Conservation (phyloP, 2,113 vertebrate species). For the Crotalus viridis region DNA sequence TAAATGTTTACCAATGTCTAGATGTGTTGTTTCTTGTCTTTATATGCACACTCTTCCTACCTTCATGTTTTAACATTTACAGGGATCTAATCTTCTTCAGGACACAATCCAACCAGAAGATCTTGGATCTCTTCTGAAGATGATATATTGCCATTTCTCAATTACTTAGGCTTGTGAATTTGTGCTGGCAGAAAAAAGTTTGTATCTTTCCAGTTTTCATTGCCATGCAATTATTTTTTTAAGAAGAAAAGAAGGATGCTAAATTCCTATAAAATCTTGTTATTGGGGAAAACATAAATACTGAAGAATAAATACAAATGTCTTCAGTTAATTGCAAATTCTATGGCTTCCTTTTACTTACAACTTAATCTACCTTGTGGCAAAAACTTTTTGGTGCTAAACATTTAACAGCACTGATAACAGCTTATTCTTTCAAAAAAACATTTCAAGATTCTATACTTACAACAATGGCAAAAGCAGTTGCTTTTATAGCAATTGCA, state of each 20-base stretch:
- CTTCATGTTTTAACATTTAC: neutral
- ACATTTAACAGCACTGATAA: conserved; percentile 10
- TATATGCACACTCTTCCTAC: neutral
- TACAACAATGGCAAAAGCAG: neutral
- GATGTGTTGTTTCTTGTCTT: neutral
- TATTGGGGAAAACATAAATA: neutral
- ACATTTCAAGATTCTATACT: neutral
- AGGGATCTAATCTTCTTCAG: neutral
- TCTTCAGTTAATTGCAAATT: neutral
- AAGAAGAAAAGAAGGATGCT: neutral
- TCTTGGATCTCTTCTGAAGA: neutral
- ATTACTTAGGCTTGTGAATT: neutral
- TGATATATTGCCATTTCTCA: neutral
- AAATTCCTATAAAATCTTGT: neutral
- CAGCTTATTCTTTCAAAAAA: neutral
- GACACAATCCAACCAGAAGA: neutral
- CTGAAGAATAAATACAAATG: neutral
- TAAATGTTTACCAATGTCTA: no score
- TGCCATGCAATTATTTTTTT: neutral
- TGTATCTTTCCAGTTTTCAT: neutral
- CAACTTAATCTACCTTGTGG: conserved; percentile 9
- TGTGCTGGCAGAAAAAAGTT: neutral
- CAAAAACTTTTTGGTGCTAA: conserved; percentile 19
- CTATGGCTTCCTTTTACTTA: neutral
- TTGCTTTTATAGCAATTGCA: conserved; percentile 11